Conservation (phyloP, 2,797 vertebrate genomes). For the Lithobates sylvaticus region DNA sequence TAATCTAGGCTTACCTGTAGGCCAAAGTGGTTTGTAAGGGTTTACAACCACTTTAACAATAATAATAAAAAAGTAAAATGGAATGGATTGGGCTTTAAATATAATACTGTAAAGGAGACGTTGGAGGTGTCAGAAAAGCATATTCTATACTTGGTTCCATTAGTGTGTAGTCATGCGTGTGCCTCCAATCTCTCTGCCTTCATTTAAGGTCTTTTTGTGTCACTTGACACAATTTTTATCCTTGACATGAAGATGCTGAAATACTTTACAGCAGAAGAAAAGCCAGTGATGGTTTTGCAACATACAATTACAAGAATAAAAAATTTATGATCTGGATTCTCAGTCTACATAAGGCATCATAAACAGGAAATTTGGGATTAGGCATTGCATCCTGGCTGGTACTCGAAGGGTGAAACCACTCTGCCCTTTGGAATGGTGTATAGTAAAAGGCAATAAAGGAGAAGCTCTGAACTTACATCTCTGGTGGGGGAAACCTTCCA, state of each 20-base stretch:
- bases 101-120: no score
- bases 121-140: no score
- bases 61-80: no score
- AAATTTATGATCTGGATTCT: background rate
- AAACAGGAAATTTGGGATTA: background rate
- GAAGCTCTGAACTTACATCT: conserved; percentile 77
- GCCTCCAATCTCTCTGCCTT: no score
- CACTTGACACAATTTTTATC: background rate
- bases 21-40: no score
- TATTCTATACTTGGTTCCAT: no score
- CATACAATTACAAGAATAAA: conserved; percentile 31
- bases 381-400: background rate
- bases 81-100: no score
- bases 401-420: background rate
- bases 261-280: background rate
- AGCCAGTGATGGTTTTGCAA: background rate
- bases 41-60: no score
- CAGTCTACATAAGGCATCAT: background rate
- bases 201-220: no score
- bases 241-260: background rate
- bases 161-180: no score
- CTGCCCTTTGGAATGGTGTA: conserved; percentile 30
- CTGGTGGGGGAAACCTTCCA: conserved; percentile 71
- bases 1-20: no score
- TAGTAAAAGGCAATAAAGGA: conserved; percentile 2